Percentiles rank a stretch among this genome's conserved stretches.
phyloP scores from a whole-genome alignment of 2,113 vertebrate genomes.

The Triplophysa dalaica region DNA sequence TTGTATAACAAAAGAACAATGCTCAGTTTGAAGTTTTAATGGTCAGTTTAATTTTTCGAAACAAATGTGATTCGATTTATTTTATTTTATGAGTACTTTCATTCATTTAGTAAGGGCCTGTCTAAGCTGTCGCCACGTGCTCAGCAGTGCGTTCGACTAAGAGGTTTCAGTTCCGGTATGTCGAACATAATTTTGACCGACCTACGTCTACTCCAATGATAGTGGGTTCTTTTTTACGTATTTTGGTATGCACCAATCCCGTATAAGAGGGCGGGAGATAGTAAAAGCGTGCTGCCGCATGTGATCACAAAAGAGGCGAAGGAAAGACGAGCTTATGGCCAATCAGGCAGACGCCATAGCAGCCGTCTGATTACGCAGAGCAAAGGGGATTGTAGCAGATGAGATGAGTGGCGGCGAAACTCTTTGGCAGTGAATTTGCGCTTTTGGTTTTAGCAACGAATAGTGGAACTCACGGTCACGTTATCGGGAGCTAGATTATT shows the following conservation, averaged over 20 bases:
- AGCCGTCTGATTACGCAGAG: neutral
- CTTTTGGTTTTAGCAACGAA: slow-evolving; percentile 14
- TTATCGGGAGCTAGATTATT: neutral
- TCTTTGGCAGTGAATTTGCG: slow-evolving; percentile 8
- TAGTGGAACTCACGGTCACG: neutral
- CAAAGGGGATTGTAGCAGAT: slow-evolving; percentile 24
- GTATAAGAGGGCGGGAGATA: neutral
- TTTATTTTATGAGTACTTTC: neutral
- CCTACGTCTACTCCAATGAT: slow-evolving; percentile 24
- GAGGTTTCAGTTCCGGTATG: slow-evolving; percentile 38
- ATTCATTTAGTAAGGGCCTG: neutral
- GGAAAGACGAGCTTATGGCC: neutral
- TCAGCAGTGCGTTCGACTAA: slow-evolving; percentile 25
- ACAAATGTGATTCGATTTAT: neutral
- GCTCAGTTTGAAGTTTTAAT: neutral
- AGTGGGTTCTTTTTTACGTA: slow-evolving; percentile 1
- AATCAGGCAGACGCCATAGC: slow-evolving; percentile 17
- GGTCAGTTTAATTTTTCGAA: neutral
- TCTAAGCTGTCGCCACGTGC: slow-evolving; percentile 44
- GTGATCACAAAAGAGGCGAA: slow-evolving; percentile 33
- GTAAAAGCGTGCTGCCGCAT: slow-evolving; percentile 20
- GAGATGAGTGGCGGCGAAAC: slow-evolving; percentile 18
- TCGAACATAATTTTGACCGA: neutral
- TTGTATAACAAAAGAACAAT: neutral
- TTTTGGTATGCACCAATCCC: neutral